phyloP scores from a whole-genome alignment of 2,797 vertebrate genomes.

The Sebastolobus altivelis region DNA sequence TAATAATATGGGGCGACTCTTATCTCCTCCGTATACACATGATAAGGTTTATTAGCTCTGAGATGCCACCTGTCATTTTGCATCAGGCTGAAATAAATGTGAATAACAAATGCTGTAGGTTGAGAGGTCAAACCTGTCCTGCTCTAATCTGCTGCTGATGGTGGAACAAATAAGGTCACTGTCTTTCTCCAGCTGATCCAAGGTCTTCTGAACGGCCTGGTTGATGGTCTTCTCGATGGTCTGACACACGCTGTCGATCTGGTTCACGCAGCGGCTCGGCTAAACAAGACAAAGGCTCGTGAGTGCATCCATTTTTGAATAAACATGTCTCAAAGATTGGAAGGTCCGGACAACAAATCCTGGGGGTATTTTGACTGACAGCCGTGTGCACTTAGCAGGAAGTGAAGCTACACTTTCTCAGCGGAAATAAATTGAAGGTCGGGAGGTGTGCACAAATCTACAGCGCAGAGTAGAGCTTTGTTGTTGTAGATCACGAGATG shows the following conservation, averaged over 20 bases:
- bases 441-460: constrained; percentile 56
- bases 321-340: constrained; percentile 6
- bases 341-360: constrained; percentile 18
- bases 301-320: background rate
- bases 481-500: constrained; percentile 64
- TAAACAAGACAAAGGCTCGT: constrained; percentile 52
- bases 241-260: constrained; percentile 86
- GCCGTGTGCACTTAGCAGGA: constrained; percentile 47
- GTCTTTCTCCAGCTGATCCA: constrained; percentile 89
- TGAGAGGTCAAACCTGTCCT: constrained; percentile 81
- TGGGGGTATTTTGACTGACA: constrained; percentile 50
- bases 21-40: background rate
- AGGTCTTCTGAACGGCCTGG: constrained; percentile 88
- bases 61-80: background rate
- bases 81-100: background rate
- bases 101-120: background rate
- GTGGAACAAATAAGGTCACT: constrained; percentile 83
- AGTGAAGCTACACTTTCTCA: constrained; percentile 46
- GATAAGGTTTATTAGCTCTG: constrained; percentile 10
- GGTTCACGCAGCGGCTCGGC: constrained; percentile 87
- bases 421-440: constrained; percentile 52
- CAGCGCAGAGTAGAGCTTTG: constrained; percentile 15
- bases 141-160: constrained; percentile 77
- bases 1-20: constrained; percentile 5
- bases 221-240: constrained; percentile 89